Evolutionary conservation across 2,888 invertebrate species (phyloP).

Genomic region (Campopleginae sp.): DNA sequence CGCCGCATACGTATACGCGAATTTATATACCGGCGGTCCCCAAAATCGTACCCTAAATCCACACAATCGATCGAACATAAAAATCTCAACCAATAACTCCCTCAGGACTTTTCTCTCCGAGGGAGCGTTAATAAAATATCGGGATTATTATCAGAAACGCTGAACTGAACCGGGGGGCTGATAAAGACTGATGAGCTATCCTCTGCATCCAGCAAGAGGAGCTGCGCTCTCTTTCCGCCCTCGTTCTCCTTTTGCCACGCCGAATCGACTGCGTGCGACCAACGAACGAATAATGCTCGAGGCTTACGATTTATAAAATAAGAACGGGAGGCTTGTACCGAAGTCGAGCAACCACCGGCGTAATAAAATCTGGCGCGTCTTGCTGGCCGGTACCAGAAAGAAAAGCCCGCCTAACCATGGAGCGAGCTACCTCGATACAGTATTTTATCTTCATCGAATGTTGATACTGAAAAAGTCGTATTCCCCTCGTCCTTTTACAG

Average conservation of each 20-base stretch:
- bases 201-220: background rate
- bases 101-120: background rate
- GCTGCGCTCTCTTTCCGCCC: background rate
- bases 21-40: slow-evolving; percentile 5
- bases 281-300: slow-evolving; percentile 19
- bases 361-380: slow-evolving; percentile 54
- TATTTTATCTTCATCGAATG: slow-evolving; percentile 32
- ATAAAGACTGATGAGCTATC: background rate
- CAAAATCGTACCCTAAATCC: background rate
- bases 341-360: slow-evolving; percentile 39
- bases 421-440: slow-evolving; percentile 30
- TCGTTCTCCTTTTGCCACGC: background rate
- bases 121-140: background rate
- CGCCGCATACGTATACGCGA: slow-evolving; percentile 23
- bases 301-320: slow-evolving; percentile 65
- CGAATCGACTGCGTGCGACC: no score
- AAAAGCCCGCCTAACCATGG: slow-evolving; percentile 27
- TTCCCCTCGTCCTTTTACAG: slow-evolving; percentile 2
- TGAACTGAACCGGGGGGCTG: no score
- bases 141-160: background rate
- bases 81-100: background rate
- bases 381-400: slow-evolving; percentile 26
- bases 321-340: slow-evolving; percentile 36
- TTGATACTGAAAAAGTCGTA: slow-evolving; percentile 17
- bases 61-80: background rate